Evolutionary conservation across 2,113 vertebrate genomes (phyloP).

Genomic region (Galbula dea): DNA sequence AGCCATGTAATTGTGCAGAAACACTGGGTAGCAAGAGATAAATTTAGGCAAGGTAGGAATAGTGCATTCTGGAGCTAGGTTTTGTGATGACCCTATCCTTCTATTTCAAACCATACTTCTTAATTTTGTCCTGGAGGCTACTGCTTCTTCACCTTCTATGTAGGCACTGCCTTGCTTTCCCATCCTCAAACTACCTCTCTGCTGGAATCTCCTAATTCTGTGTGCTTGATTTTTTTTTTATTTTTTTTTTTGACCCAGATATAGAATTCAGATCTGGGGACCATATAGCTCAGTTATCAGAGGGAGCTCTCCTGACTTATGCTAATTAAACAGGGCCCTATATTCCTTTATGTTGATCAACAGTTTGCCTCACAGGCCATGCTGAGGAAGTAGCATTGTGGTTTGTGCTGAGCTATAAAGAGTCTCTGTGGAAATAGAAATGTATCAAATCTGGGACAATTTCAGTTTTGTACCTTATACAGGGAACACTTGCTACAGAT

Average conservation of each 20-base stretch:
- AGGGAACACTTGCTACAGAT: neutral
- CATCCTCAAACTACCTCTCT: neutral
- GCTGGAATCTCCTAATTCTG: neutral
- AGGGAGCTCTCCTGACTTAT: neutral
- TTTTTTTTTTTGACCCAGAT: neutral
- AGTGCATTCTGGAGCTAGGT: neutral
- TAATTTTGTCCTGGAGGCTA: neutral
- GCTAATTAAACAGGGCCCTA: neutral
- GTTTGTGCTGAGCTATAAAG: neutral
- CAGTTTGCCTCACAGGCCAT: neutral
- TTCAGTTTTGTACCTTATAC: neutral
- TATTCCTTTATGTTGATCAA: neutral
- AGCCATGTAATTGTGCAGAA: neutral
- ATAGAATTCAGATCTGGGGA: neutral
- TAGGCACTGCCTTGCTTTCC: neutral
- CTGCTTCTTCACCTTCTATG: neutral
- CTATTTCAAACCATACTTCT: neutral
- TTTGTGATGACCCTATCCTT: neutral
- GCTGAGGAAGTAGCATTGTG: neutral
- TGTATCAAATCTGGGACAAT: neutral
- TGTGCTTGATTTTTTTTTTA: neutral
- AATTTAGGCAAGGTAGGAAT: neutral
- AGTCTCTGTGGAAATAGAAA: constrained; percentile 37
- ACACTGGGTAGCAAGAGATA: neutral
- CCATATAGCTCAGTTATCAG: neutral